A percentile compares a stretch with the other conserved stretches of the same genome.
phyloP scores from a whole-genome alignment of 2,113 vertebrate species.

The Ictalurus punctatus region DNA sequence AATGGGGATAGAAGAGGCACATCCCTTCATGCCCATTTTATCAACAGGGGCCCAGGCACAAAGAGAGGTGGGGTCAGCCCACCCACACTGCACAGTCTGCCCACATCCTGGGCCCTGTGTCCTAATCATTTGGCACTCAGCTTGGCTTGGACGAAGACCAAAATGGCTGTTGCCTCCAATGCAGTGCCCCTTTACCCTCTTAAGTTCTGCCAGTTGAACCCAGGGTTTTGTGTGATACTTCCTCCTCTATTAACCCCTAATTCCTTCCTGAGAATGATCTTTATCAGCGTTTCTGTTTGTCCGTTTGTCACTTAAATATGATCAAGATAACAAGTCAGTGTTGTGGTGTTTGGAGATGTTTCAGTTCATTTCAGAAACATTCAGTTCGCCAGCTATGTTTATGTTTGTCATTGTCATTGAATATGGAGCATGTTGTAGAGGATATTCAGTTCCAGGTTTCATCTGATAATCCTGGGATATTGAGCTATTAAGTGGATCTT shows the following conservation, averaged over 20 bases:
- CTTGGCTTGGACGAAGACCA: constrained; percentile 53
- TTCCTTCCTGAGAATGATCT: constrained; percentile 16
- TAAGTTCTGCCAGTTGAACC: constrained; percentile 58
- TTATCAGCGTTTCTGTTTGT: constrained; percentile 1
- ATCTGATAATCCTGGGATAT: neutral
- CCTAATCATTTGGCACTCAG: constrained; percentile 59
- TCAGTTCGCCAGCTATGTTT: neutral
- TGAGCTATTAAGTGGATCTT: neutral
- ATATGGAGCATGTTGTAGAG: neutral
- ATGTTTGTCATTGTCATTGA: neutral
- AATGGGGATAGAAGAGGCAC: constrained; percentile 50
- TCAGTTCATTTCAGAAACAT: constrained; percentile 18
- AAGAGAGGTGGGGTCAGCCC: constrained; percentile 52
- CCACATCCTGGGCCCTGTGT: constrained; percentile 50
- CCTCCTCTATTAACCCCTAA: constrained; percentile 48
- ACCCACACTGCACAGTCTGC: constrained; percentile 50
- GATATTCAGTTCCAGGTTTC: neutral
- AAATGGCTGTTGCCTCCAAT: constrained; percentile 48
- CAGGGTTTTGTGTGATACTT: constrained; percentile 57
- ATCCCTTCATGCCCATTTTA: constrained; percentile 57
- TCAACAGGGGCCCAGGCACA: constrained; percentile 50
- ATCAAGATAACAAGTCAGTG: neutral
- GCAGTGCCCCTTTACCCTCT: constrained; percentile 52
- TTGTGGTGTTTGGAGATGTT: neutral
- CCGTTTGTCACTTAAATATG: constrained; percentile 1